A percentile compares a stretch with the other conserved stretches of the same genome.
Conservation (phyloP, 2,797 vertebrate species). For the Emydoidea blandingii region DNA sequence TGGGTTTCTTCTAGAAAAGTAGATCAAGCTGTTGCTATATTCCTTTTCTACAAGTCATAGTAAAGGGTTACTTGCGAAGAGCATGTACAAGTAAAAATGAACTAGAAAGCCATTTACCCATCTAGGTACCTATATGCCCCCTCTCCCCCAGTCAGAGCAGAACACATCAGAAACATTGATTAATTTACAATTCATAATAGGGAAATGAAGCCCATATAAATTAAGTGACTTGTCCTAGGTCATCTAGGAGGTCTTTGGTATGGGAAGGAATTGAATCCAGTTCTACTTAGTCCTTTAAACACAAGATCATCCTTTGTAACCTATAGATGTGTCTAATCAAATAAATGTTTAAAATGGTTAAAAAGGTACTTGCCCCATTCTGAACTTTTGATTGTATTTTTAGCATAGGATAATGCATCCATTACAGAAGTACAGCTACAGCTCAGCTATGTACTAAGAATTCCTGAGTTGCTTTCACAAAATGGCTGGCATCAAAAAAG, state of each 20-base stretch:
- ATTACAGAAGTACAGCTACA: background rate
- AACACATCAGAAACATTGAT: constrained; percentile 25
- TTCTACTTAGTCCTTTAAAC: background rate
- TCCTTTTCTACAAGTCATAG: background rate
- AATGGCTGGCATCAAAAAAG: background rate
- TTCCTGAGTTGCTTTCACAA: background rate
- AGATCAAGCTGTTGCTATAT: background rate
- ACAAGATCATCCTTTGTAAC: constrained; percentile 1
- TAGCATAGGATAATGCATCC: background rate
- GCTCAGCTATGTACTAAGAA: background rate
- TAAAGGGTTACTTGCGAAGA: background rate
- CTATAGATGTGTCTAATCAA: constrained; percentile 36
- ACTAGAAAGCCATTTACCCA: background rate
- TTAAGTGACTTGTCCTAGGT: constrained; percentile 9
- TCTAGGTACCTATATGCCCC: background rate
- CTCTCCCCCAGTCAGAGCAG: background rate
- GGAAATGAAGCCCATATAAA: constrained; percentile 28
- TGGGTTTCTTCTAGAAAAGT: constrained; percentile 12
- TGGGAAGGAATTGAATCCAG: constrained; percentile 6
- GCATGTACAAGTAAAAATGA: background rate
- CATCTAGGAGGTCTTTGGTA: constrained; percentile 37
- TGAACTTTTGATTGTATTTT: background rate
- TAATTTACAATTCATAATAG: constrained; percentile 10
- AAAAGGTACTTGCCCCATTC: background rate
- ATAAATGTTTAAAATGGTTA: background rate